Conservation (phyloP, 2,888 invertebrate genomes). For the Laspeyria flexula region DNA sequence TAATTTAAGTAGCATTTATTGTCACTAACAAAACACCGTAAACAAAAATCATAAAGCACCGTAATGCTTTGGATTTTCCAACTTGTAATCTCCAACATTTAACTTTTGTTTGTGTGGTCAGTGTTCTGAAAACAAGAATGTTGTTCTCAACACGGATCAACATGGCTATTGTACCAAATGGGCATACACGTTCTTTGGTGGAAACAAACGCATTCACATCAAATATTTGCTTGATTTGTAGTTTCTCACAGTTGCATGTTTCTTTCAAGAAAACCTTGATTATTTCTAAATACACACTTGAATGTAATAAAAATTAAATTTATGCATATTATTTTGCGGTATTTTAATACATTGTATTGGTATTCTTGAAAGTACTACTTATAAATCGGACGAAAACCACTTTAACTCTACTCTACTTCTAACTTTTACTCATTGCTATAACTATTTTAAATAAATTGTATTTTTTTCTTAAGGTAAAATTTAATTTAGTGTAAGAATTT, state of each 20-base stretch:
- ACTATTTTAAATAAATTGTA: too few species aligned
- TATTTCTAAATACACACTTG: background rate
- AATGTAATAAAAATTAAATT: background rate
- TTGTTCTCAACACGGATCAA: slow-evolving; percentile 70
- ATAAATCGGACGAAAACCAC: background rate
- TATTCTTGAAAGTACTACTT: too few species aligned
- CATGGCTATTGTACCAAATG: slow-evolving; percentile 72
- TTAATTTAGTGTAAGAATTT: too few species aligned
- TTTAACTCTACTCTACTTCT: too few species aligned
- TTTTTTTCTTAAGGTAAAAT: background rate
- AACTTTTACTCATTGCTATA: too few species aligned
- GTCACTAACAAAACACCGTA: background rate
- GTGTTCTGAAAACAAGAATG: slow-evolving; percentile 75
- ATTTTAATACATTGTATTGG: too few species aligned
- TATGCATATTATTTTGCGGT: background rate
- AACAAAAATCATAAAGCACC: slow-evolving; percentile 8
- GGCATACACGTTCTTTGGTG: slow-evolving; percentile 59
- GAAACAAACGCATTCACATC: slow-evolving; percentile 72
- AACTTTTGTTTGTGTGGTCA: slow-evolving; percentile 54
- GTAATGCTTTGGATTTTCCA: slow-evolving; percentile 18
- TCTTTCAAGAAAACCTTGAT: slow-evolving; percentile 26
- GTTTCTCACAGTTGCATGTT: slow-evolving; percentile 56
- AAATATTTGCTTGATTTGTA: slow-evolving; percentile 66
- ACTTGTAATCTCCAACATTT: slow-evolving; percentile 34
- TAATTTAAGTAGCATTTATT: too few species aligned